These are phyloP conservation scores for Athene cunicularia DNA, from an alignment of 2,113 vertebrate genomes.

Conservation along the genomic window DNA sequence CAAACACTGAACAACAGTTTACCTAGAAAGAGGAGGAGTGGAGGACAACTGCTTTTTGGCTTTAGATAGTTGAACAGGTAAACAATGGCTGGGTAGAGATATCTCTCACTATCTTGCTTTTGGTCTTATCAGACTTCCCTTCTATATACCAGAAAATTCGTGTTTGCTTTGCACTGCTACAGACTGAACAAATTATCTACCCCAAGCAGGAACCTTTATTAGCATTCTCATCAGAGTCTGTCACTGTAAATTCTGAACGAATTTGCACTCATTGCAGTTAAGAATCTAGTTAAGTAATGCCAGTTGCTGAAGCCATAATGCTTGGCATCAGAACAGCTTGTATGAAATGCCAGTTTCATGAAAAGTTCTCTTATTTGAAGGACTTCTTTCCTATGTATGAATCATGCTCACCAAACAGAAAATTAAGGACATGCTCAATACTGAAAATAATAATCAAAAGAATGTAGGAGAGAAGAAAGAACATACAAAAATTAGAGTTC, in stretches of 20 bases:
- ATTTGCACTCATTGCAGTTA: neutral
- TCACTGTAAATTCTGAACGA: neutral
- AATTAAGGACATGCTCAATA: slow-evolving; percentile 25
- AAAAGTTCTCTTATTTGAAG: slow-evolving; percentile 9
- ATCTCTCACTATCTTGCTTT: neutral
- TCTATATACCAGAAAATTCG: neutral
- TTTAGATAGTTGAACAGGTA: neutral
- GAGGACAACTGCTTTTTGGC: neutral
- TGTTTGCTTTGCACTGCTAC: neutral
- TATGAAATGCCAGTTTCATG: neutral
- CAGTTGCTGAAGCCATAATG: slow-evolving; percentile 13
- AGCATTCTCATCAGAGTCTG: neutral
- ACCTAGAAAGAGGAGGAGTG: neutral
- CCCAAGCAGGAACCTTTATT: neutral
- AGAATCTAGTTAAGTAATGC: neutral
- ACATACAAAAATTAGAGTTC: slow-evolving; percentile 38
- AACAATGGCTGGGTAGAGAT: neutral
- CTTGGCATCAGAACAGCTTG: neutral
- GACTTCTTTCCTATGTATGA: neutral
- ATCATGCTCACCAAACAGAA: slow-evolving; percentile 1
- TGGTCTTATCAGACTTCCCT: neutral
- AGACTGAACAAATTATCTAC: neutral
- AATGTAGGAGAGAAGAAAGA: slow-evolving; percentile 39
- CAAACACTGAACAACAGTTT: neutral
- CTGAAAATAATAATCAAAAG: slow-evolving; percentile 54